phyloP scores from a whole-genome alignment of 2,113 vertebrate genomes.

The Centropristis striata region DNA sequence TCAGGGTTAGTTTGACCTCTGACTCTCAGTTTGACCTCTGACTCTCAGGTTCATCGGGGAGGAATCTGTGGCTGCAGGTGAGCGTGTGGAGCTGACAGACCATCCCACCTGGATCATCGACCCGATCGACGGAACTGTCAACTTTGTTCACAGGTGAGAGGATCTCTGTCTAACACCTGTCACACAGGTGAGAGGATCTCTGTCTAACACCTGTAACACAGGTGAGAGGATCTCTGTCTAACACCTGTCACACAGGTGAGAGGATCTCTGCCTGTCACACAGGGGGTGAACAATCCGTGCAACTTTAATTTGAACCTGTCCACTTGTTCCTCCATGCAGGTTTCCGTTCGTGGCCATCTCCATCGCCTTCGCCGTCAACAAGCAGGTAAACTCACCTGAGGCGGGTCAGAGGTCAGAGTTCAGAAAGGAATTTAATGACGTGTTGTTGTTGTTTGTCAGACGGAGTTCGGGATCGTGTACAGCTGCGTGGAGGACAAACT shows the following conservation, averaged over 20 bases:
- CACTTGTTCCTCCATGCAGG: slow-evolving; percentile 19
- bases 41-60: slow-evolving; percentile 94
- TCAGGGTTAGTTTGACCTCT: too few species aligned
- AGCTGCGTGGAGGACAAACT: slow-evolving; percentile 93
- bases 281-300: too few species aligned
- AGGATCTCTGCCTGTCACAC: too few species aligned
- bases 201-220: too few species aligned
- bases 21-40: too few species aligned
- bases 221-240: slow-evolving; percentile 72
- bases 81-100: slow-evolving; percentile 86
- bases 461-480: slow-evolving; percentile 92
- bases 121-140: slow-evolving; percentile 97
- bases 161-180: too few species aligned
- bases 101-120: slow-evolving; percentile 97
- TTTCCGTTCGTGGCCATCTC: slow-evolving; percentile 95
- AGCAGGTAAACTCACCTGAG: slow-evolving; percentile 84
- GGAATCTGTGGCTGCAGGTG: slow-evolving; percentile 96
- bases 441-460: slow-evolving; percentile 72
- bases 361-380: slow-evolving; percentile 92
- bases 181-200: slow-evolving; percentile 73
- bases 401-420: neutral
- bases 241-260: slow-evolving; percentile 73
- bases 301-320: too few species aligned
- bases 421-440: neutral
- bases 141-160: slow-evolving; percentile 94